phyloP scores from a whole-genome alignment of 2,113 vertebrate species.

The Cyanoramphus novaezelandiae region DNA sequence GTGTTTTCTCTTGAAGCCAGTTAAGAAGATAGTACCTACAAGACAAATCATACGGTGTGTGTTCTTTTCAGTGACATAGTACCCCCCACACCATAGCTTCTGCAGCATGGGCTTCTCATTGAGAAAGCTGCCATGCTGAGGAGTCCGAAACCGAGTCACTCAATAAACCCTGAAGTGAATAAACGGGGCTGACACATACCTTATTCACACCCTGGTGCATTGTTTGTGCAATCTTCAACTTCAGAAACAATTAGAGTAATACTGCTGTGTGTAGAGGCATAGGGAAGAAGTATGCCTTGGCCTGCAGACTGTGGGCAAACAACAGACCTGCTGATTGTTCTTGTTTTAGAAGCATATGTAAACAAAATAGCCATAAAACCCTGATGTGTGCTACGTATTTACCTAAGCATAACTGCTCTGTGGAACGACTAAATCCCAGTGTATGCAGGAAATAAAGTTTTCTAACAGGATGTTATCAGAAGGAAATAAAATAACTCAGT shows the following conservation, averaged over 20 bases:
- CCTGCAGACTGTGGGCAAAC: background rate
- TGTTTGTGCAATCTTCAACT: background rate
- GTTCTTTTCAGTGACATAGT: background rate
- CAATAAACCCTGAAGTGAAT: background rate
- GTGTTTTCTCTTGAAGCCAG: background rate
- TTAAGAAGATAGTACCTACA: background rate
- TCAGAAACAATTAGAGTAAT: accelerated
- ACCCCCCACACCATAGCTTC: background rate
- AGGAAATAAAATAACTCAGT: background rate
- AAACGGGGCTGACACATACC: background rate
- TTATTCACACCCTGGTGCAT: background rate
- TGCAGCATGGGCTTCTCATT: background rate
- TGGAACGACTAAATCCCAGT: background rate
- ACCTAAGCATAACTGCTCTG: background rate
- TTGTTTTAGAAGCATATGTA: background rate
- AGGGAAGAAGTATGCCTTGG: background rate
- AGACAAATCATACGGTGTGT: background rate
- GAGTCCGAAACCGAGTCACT: background rate
- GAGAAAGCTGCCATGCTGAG: background rate
- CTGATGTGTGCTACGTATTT: accelerated
- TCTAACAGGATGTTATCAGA: background rate
- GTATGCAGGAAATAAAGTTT: background rate
- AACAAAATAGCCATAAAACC: background rate
- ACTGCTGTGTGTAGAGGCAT: accelerated
- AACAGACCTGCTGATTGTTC: background rate